Evolutionary conservation across 2,113 vertebrate species (phyloP), one percentile per base, ranked within the genome.

Genomic region (Triplophysa tibetana): DNA sequence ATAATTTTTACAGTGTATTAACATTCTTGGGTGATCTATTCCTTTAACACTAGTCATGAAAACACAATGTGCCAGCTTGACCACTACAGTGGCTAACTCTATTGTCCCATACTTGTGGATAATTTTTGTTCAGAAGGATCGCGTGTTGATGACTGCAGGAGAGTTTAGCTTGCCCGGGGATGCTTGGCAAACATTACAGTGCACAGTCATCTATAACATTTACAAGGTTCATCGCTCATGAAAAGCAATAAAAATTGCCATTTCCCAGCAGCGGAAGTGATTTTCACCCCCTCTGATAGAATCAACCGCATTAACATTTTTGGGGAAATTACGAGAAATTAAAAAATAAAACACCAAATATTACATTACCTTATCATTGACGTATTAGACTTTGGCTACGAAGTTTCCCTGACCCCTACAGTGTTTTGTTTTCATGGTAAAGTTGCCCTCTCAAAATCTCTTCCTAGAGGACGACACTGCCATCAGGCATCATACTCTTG

Each of bases 271-370:
- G 8, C 4, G 8, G 26, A 63, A 63, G 56, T 52, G 2, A 63
- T 72, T 63, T 79, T 62, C 65, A 52, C 14, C 23, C 43, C 41
- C 56, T 72, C 67, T 63, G 43, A 64, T 72, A 17, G 41, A 72
- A 50, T 26, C 43, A 64, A 72, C 21, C n/a, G 2, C 77, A 79
- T 70, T 70, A 52, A 79, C 56, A 79, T 64, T 79, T 77, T 5
- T 1, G n/a, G 21, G 41, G 8, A 45, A 75, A 38, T 76, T 2
- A 48, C 11, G 9, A 62, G 56, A 16, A 13, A 74, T 43, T 45
- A 14, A 61, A 16, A 74, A 61, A 33, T 2, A 24, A 24, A 24
- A n/a, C n/a, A n/a, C n/a, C n/a, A n/a, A n/a, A 24, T 24, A 24
- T 24, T 24, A 65, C 26, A 23, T 56, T n/a, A 58, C 6, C 50